These are phyloP conservation scores for Idris sp. DNA, from an alignment of 1,140 invertebrate genomes.

Conservation along the genomic window DNA sequence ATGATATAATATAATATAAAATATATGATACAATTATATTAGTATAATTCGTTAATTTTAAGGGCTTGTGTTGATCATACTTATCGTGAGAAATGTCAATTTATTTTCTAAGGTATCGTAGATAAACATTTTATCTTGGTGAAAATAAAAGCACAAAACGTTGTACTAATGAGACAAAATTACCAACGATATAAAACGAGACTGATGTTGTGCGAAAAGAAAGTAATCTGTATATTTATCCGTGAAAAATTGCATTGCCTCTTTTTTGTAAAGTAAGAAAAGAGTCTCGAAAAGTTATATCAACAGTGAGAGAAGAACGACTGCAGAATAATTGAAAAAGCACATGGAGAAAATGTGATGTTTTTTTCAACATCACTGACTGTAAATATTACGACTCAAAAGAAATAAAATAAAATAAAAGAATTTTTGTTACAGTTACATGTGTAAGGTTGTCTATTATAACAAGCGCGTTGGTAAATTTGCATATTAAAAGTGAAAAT, in stretches of 20 bases:
- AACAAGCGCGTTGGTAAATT: slow-evolving; percentile 36
- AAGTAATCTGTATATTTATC: slow-evolving; percentile 61
- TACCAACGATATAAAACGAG: slow-evolving; percentile 57
- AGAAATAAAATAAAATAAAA: too few relatives aligned
- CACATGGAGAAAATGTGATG: slow-evolving; percentile 47
- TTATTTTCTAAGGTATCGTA: slow-evolving; percentile 56
- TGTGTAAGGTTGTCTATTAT: slow-evolving; percentile 56
- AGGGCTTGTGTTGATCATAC: slow-evolving; percentile 57
- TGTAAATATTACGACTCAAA: slow-evolving; percentile 60
- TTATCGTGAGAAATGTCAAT: slow-evolving; percentile 58
- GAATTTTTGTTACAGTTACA: slow-evolving; percentile 61
- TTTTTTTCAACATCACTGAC: slow-evolving; percentile 18
- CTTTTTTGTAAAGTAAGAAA: slow-evolving; percentile 48
- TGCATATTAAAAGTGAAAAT: slow-evolving; percentile 14
- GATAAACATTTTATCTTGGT: slow-evolving; percentile 44
- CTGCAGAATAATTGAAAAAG: slow-evolving; percentile 50
- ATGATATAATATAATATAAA: slow-evolving; percentile 42
- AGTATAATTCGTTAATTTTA: slow-evolving; percentile 52
- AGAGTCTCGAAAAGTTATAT: slow-evolving; percentile 52
- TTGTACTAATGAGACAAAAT: slow-evolving; percentile 65
- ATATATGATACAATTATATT: slow-evolving; percentile 43
- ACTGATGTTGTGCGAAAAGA: slow-evolving; percentile 56
- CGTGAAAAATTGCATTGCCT: slow-evolving; percentile 45
- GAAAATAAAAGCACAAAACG: slow-evolving; percentile 50
- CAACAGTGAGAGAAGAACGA: slow-evolving; percentile 62